Conservation (phyloP, 1,140 invertebrate genomes). For the Apis mellifera region DNA sequence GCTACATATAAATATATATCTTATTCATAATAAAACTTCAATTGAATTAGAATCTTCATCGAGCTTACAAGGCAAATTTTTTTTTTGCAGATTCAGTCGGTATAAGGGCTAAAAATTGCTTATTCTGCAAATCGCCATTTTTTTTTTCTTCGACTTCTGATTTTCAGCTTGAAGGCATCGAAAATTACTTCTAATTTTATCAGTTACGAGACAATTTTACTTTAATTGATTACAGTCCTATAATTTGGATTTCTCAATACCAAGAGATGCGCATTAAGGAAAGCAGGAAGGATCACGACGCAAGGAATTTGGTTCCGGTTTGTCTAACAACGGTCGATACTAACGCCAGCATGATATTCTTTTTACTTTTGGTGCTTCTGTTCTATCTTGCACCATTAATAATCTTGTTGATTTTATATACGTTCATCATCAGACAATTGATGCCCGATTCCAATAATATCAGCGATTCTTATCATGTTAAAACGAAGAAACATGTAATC, state of each 20-base stretch:
- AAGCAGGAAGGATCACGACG: slow-evolving; percentile 81
- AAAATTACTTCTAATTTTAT: too few species aligned
- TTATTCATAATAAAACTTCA: too few species aligned
- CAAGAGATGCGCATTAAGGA: slow-evolving; percentile 68
- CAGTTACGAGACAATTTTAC: background rate
- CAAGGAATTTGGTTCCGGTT: slow-evolving; percentile 80
- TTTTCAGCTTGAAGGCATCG: background rate
- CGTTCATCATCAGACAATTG: slow-evolving; percentile 88
- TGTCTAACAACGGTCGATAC: slow-evolving; percentile 87
- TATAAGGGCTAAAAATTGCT: slow-evolving; percentile 12
- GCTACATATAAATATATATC: too few species aligned
- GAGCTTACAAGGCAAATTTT: background rate
- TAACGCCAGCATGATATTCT: slow-evolving; percentile 87
- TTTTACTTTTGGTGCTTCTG: slow-evolving; percentile 85
- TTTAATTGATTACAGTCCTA: slow-evolving; percentile 76
- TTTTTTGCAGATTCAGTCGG: background rate
- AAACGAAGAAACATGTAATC: slow-evolving; percentile 87
- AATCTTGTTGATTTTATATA: slow-evolving; percentile 89
- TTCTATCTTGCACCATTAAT: slow-evolving; percentile 90
- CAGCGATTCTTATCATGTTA: slow-evolving; percentile 83
- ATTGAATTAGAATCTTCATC: background rate
- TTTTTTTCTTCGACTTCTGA: background rate
- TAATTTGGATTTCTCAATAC: slow-evolving; percentile 77
- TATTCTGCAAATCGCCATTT: background rate
- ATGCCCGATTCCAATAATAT: slow-evolving; percentile 85